Base-by-base conservation (phyloP, 2,113 vertebrate species). In the Neopipo cinnamomea region DNA sequence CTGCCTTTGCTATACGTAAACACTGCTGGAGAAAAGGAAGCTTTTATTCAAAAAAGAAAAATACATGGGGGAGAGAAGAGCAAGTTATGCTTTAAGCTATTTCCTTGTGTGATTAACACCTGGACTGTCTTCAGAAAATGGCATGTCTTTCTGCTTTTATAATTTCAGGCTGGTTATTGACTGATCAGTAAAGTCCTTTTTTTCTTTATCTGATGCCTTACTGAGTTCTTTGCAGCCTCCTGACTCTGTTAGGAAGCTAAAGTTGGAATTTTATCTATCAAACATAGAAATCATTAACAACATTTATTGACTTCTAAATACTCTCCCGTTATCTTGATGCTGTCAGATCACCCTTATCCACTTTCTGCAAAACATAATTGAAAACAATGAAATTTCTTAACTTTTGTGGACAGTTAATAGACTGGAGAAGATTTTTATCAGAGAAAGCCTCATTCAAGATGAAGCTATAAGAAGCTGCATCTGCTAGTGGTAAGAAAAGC, bases 221-320 rank as follows among this genome's bases (percentile, higher is more conserved):
- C 68, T 73, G 61, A 88, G 65, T 89, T 78, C 27, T 93, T 61
- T 95, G 62, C 30, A 56, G 72, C 55, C 58, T 86, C 27, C 39
- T 70, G 31, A 75, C 46, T 91, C 33, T 76, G 33, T 74, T 79
- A 80, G 70, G 52, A 75, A 82, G 67, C 70, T 83, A 73, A 93
- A 91, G 92, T 93, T 97, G 70, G 56, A 73, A n/a, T 92, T 95
- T 89, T 91, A 80, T 78, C 37, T 96, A 95, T 91, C 77, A 23
- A 81, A 74, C 63, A 35, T 81, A 90, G 78, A 67, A 95, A 90
- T 94, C 85, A 95, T 97, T 93, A 95, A 62, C 58, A 81, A 78
- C 65, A 39, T 55, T 76, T 94, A 95, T 71, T 96, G 94, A 81
- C 47, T 97, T 96, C 80, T 94, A 95, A 95, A 63, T 31, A 67